Evolutionary conservation across 1,140 invertebrate genomes (phyloP).

Genomic region (Pseudomyrmex flavicornis): DNA sequence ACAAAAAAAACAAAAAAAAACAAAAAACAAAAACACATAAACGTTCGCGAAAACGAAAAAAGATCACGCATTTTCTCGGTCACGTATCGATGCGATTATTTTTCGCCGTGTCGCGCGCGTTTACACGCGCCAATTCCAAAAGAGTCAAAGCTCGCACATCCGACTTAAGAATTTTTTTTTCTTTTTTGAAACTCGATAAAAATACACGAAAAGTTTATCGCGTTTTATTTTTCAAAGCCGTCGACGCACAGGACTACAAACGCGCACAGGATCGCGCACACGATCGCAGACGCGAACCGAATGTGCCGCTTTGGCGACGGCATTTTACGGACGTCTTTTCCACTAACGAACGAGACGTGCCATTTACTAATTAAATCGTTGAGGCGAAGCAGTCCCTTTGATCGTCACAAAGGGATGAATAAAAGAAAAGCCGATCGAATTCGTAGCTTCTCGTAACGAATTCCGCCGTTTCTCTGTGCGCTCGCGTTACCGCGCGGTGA

Average conservation of each 20-base stretch:
- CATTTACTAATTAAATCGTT: slow-evolving; percentile 19
- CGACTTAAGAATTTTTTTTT: neutral
- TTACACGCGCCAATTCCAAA: neutral
- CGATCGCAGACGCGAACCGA: no score
- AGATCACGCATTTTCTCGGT: slow-evolving; percentile 1
- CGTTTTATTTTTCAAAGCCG: no score
- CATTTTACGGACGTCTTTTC: neutral
- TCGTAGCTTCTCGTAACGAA: slow-evolving; percentile 13
- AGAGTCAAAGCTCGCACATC: no score
- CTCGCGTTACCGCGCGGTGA: neutral
- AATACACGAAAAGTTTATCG: no score
- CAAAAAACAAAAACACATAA: neutral
- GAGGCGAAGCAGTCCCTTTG: neutral
- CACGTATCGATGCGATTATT: slow-evolving; percentile 9
- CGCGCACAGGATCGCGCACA: no score
- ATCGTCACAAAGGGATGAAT: neutral
- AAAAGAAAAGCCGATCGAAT: neutral
- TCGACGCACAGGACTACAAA: no score
- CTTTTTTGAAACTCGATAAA: no score
- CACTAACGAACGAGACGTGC: slow-evolving; percentile 27
- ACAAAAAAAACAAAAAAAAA: neutral
- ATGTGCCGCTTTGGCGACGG: neutral
- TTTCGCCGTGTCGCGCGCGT: neutral
- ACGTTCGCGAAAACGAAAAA: neutral
- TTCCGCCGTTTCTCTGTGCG: neutral